Percentiles rank a stretch among this genome's conserved stretches.
Conservation (phyloP, 2,113 vertebrate genomes). For the Myrmecophaga tridactyla region DNA sequence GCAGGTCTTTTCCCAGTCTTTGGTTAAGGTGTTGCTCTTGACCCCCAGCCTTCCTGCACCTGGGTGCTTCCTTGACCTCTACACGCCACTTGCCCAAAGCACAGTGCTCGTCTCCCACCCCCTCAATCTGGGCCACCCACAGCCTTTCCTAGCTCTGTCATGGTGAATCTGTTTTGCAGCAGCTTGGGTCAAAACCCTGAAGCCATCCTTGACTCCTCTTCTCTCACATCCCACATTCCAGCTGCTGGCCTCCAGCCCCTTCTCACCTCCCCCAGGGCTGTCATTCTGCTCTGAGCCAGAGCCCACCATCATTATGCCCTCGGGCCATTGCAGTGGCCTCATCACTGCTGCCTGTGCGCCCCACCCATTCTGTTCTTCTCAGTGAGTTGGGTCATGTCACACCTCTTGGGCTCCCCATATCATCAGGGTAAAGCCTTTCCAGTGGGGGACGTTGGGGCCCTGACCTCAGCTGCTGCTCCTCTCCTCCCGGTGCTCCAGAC, state of each 20-base stretch:
- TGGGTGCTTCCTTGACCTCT: not conserved
- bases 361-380: not conserved
- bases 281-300: not conserved
- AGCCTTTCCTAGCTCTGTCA: not conserved
- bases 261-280: too few relatives aligned
- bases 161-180: not conserved
- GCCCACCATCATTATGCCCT: not conserved
- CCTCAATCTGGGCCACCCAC: not conserved
- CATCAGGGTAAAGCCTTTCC: not conserved
- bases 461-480: too few relatives aligned
- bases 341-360: too few relatives aligned
- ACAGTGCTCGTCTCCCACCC: too few relatives aligned
- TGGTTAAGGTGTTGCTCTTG: not conserved
- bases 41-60: not conserved
- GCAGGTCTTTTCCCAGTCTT: not conserved
- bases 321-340: accelerated
- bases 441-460: accelerated
- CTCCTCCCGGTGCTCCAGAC: not conserved
- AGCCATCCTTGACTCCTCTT: not conserved
- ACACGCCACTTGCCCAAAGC: not conserved
- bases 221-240: accelerated
- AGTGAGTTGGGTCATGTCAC: accelerated
- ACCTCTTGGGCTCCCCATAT: not conserved
- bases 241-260: not conserved
- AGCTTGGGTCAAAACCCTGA: not conserved